These are phyloP conservation scores for Tanytarsus gracilentus DNA, from an alignment of 2,888 invertebrate species.

Conservation along the genomic window DNA sequence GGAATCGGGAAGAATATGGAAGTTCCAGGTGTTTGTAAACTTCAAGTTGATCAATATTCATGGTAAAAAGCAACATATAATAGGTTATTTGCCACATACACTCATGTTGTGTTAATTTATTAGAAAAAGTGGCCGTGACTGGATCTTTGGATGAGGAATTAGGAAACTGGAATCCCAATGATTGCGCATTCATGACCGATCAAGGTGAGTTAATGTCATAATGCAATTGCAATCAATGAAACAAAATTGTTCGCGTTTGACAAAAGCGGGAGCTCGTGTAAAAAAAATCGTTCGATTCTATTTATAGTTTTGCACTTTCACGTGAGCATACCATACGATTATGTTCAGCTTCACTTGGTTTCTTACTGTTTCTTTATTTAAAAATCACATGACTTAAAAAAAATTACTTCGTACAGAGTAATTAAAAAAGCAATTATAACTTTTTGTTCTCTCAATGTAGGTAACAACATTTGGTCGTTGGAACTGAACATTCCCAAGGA, in stretches of 20 bases:
- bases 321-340: too few species aligned
- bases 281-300: too few species aligned
- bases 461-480: constrained; percentile 54
- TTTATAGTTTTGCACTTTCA: too few species aligned
- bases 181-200: constrained; percentile 48
- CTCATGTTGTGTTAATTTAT: background rate
- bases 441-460: constrained; percentile 29
- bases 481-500: constrained; percentile 57
- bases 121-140: constrained; percentile 58
- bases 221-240: background rate
- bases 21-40: constrained; percentile 21
- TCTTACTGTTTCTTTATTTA: too few species aligned
- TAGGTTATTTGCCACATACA: background rate
- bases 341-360: too few species aligned
- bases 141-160: constrained; percentile 59
- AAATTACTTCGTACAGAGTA: background rate
- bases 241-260: too few species aligned
- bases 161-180: constrained; percentile 61
- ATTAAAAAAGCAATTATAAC: background rate
- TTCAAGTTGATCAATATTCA: too few species aligned
- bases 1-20: too few species aligned
- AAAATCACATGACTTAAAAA: too few species aligned
- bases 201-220: constrained; percentile 38
- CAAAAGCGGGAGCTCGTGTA: too few species aligned
- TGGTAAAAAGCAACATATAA: background rate